phyloP scores from a whole-genome alignment of 1,140 invertebrate genomes.

The Lycorma delicatula region DNA sequence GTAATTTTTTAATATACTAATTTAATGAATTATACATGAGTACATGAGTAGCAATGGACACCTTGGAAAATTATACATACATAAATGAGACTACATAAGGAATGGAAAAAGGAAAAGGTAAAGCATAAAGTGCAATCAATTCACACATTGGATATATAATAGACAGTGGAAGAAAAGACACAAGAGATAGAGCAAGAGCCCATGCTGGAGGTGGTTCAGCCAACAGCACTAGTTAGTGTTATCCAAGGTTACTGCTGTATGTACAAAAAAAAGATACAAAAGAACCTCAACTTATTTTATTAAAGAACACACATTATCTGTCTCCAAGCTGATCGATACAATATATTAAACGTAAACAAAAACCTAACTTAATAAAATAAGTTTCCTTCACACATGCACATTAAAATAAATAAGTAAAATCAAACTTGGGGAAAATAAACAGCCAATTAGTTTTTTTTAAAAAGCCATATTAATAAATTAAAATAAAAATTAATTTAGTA shows the following conservation, averaged over 20 bases:
- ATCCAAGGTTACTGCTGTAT: neutral
- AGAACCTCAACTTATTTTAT: neutral
- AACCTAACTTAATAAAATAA: neutral
- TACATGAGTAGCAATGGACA: too few species aligned
- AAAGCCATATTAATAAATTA: neutral
- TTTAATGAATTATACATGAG: too few species aligned
- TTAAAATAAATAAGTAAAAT: neutral
- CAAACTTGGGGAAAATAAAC: neutral
- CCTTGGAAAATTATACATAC: too few species aligned
- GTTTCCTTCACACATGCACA: neutral
- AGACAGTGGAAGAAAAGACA: conserved; percentile 2
- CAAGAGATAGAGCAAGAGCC: conserved; percentile 1
- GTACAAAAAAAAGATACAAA: neutral
- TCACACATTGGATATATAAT: conserved; percentile 3
- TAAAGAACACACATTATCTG: neutral
- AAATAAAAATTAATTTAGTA: neutral
- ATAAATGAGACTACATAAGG: too few species aligned
- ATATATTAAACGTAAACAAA: neutral
- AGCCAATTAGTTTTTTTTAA: neutral
- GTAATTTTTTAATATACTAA: too few species aligned
- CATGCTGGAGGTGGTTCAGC: conserved; percentile 9
- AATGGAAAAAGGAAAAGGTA: too few species aligned
- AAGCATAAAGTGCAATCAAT: conserved; percentile 4
- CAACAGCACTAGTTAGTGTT: conserved; percentile 2
- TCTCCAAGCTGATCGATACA: neutral